Evolutionary conservation across 2,888 invertebrate genomes (phyloP), one percentile per base, ranked within the genome.

Genomic region (Eilema depressum): DNA sequence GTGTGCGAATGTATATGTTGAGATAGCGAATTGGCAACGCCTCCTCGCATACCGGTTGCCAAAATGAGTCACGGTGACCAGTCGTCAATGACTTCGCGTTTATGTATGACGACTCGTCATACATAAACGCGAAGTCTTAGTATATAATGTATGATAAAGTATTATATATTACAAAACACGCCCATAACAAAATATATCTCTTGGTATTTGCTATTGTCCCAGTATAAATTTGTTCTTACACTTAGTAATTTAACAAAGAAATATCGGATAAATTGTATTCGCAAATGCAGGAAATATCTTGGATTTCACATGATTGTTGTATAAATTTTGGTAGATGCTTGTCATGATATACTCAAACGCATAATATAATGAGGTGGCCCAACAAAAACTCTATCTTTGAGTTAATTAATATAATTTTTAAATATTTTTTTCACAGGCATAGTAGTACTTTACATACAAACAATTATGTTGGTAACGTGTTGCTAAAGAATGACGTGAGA

Each of bases 41-140:
- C 95, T 89, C 82, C 90, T 88, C 85, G 85, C 86, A 84, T 85
- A 91, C 90, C 88, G 87, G 89, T 91, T 92, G 92, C 93, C 91
- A 94, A 93, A 93, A 93, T 91, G 89, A 92, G 83, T 93, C 90
- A 93, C 83, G 82, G 76, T 80, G 1, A 84, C 82, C 81, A 78
- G 71, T 78, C 78, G 81, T n/a, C n/a, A n/a, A n/a, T n/a, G 69
- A 68, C 63, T 69, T 75, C 11, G 20, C 30, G 33, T 74, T 74
- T 75, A 81, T 75, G 71, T 75, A 71, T 68, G 73, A 82, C n/a
- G n/a, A n/a, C n/a, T n/a, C n/a, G n/a, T 82, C 73, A 68, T 71
- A 75, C 71, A 75, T 81, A 75, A 74, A 74, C 33, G 30, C 20
- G 11, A 75, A 69, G 63, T 68, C 69, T 60, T 69, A 25, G 62